Evolutionary conservation across 2,888 invertebrate genomes (phyloP), one percentile per base, ranked within the genome.

Genomic region (Philereme transversata): DNA sequence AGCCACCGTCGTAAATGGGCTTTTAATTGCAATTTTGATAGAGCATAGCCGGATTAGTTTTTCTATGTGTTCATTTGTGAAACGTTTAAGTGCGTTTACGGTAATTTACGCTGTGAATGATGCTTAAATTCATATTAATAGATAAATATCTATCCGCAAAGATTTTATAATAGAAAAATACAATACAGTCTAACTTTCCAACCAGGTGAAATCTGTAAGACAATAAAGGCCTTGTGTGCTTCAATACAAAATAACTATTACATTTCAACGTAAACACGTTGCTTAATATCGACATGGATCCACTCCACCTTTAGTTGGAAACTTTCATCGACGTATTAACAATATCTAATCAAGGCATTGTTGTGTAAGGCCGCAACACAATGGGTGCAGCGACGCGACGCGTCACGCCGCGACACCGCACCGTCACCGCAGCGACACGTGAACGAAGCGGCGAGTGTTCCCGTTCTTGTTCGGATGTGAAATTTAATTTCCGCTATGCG

Each of bases 21-120:
- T 88, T 91, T 90, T 90, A 91, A 91, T 91, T 91, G 90, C 89
- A 83, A 88, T 90, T 89, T 90, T 88, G 87, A 90, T 89, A 86
- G 87, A 89, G 83, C 84, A 70, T 72, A 73, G 78, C 73, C 80
- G 86, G 88, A 89, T 90, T 90, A 89, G 88, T 89, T 90, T 83
- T 77, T 76, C 76, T 72, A 71, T 76, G 78, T 77, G 70, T 74
- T 62, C 71, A 69, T 77, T 80, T 79, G 77, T 76, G 69, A 68
- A 70, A 64, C 40, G 44, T 59, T 54, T 53, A 58, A 51, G 59
- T 35, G 44, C 52, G 56, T 61, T 54, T 60, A 22, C 54, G 40
- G 44, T 35, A 50, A 60, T 56, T 56, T 49, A 22, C 22, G 22
- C 22, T 22, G 55, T 38, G 9, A 46, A 48, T 51, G 33, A 40